A percentile compares a stretch with the other conserved stretches of the same genome.
These are phyloP conservation scores for Tapirus terrestris DNA, from an alignment of 2,113 vertebrate species.

Conservation along the genomic window DNA sequence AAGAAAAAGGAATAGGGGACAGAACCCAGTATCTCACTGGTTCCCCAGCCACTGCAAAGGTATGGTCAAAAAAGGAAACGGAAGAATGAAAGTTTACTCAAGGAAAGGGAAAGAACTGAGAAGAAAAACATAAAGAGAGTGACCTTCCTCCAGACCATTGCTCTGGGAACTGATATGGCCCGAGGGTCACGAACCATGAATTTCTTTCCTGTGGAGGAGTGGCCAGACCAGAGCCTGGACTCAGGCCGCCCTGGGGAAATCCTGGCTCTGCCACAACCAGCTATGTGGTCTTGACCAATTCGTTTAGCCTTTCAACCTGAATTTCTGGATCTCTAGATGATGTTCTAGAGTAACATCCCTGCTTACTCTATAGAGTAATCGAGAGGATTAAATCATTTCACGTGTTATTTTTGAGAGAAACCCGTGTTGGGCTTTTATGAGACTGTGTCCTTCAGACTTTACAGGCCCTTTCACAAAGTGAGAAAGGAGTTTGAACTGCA, in stretches of 20 bases:
- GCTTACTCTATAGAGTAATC: background rate
- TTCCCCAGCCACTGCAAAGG: background rate
- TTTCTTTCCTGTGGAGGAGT: background rate
- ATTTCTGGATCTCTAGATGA: background rate
- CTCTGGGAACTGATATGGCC: background rate
- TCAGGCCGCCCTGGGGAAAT: background rate
- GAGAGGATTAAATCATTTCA: background rate
- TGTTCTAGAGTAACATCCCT: background rate
- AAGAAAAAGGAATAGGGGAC: background rate
- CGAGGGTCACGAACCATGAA: too few species aligned
- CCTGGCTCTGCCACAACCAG: background rate
- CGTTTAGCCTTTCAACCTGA: background rate
- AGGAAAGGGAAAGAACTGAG: background rate
- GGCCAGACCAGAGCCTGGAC: background rate
- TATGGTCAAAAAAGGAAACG: background rate
- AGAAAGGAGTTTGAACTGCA: background rate
- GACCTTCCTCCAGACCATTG: background rate
- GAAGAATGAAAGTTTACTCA: background rate
- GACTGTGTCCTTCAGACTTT: background rate
- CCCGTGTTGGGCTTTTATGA: background rate
- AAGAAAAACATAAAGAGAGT: background rate
- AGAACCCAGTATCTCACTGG: background rate
- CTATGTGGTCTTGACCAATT: background rate
- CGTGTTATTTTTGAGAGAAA: background rate
- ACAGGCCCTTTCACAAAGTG: background rate